Percentiles rank a stretch among this genome's conserved stretches.
phyloP scores from a whole-genome alignment of 2,113 vertebrate genomes.

The Gallinago undulata region DNA sequence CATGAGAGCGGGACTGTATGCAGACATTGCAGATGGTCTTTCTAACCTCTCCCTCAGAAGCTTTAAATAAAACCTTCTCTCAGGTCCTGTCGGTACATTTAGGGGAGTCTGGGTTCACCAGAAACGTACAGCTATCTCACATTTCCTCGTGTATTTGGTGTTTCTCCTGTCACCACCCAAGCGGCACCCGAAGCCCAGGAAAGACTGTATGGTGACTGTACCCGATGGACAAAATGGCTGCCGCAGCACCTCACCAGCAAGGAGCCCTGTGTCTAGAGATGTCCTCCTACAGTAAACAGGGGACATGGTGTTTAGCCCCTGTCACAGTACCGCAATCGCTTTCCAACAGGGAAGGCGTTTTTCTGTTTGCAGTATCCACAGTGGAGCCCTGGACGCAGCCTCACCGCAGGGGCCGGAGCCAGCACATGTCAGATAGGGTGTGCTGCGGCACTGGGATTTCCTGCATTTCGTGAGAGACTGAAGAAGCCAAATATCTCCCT shows the following conservation, averaged over 20 bases:
- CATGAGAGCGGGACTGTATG: accelerated
- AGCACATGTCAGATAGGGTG: accelerated
- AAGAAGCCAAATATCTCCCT: accelerated
- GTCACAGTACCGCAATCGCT: accelerated
- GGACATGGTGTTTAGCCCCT: neutral
- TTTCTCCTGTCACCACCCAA: accelerated
- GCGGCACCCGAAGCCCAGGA: accelerated
- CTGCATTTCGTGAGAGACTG: accelerated
- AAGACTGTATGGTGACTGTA: accelerated
- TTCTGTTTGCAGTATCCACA: neutral
- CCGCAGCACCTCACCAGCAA: accelerated
- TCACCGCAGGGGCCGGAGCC: no score
- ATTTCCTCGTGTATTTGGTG: accelerated
- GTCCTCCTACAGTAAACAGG: neutral
- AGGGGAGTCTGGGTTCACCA: neutral
- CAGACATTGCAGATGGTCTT: accelerated
- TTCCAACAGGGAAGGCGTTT: neutral
- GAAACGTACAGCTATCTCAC: accelerated
- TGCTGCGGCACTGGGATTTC: accelerated
- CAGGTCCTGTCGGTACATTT: neutral
- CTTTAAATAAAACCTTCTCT: neutral
- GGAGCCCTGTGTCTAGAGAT: neutral
- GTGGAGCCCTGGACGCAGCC: accelerated
- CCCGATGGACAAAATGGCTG: accelerated
- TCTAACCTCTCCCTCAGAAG: neutral